phyloP scores from a whole-genome alignment of 2,888 invertebrate genomes.

The Eurois occulta region DNA sequence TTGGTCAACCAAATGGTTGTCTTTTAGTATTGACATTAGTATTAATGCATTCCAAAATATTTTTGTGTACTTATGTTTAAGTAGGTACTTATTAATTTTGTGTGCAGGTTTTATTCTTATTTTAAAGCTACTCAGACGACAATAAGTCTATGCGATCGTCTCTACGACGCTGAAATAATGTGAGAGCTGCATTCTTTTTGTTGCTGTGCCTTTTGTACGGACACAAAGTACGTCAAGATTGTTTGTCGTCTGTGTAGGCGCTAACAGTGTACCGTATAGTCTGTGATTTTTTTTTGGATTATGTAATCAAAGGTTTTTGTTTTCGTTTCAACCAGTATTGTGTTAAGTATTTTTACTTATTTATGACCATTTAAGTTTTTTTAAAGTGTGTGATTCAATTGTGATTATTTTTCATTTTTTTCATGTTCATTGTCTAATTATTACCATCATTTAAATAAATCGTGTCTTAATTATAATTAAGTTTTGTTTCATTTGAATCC shows the following conservation, averaged over 20 bases:
- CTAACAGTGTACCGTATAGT: constrained; percentile 53
- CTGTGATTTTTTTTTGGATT: constrained; percentile 66
- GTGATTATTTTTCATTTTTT: constrained; percentile 38
- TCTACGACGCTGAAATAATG: background rate
- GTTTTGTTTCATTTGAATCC: constrained; percentile 42
- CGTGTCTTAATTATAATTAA: constrained; percentile 49
- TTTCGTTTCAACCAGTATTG: constrained; percentile 70
- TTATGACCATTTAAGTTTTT: constrained; percentile 36
- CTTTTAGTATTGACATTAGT: constrained; percentile 57
- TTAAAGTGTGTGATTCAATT: constrained; percentile 56
- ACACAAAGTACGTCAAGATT: background rate
- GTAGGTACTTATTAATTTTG: constrained; percentile 29
- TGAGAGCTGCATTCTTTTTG: background rate
- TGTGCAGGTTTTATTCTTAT: constrained; percentile 18
- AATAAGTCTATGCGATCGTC: background rate
- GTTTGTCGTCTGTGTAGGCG: constrained; percentile 11
- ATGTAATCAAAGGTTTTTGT: constrained; percentile 25
- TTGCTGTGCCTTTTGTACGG: background rate
- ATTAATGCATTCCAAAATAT: constrained; percentile 66
- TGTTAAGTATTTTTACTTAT: constrained; percentile 60
- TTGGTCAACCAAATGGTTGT: constrained; percentile 27
- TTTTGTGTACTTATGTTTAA: constrained; percentile 26
- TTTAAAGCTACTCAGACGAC: constrained; percentile 2
- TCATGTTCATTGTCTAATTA: constrained; percentile 31
- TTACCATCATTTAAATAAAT: constrained; percentile 62